Conservation (phyloP, 2,888 invertebrate species). For the Podotricha telesiphe region DNA sequence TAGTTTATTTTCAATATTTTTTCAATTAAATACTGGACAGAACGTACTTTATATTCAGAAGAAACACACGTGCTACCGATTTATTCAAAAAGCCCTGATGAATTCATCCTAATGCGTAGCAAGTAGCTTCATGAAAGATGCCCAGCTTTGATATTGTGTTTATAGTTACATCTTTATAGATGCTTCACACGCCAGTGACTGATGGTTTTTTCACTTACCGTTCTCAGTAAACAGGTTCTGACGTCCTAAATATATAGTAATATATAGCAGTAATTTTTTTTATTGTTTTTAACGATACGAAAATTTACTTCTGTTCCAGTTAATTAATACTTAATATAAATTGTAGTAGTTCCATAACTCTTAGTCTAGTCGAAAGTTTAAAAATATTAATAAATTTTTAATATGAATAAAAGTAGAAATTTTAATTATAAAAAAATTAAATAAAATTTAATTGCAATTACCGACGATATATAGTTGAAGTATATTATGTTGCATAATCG, state of each 20-base stretch:
- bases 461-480: neutral
- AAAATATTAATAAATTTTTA: too few relatives aligned
- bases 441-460: neutral
- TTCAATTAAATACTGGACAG: neutral
- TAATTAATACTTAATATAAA: too few relatives aligned
- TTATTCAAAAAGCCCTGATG: neutral
- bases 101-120: slow-evolving; percentile 21
- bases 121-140: slow-evolving; percentile 41
- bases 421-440: neutral
- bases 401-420: too few relatives aligned
- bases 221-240: slow-evolving; percentile 9
- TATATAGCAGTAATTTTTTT: neutral
- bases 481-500: neutral
- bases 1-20: too few relatives aligned
- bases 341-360: too few relatives aligned
- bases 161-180: slow-evolving; percentile 45
- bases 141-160: slow-evolving; percentile 46
- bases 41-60: neutral
- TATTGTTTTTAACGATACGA: neutral
- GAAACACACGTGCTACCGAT: too few relatives aligned
- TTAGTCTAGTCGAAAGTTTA: too few relatives aligned
- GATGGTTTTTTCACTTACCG: slow-evolving; percentile 57
- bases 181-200: slow-evolving; percentile 54
- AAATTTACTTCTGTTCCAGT: neutral
- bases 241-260: neutral